phyloP scores from a whole-genome alignment of 2,797 vertebrate species.

The Acipenser oxyrinchus region DNA sequence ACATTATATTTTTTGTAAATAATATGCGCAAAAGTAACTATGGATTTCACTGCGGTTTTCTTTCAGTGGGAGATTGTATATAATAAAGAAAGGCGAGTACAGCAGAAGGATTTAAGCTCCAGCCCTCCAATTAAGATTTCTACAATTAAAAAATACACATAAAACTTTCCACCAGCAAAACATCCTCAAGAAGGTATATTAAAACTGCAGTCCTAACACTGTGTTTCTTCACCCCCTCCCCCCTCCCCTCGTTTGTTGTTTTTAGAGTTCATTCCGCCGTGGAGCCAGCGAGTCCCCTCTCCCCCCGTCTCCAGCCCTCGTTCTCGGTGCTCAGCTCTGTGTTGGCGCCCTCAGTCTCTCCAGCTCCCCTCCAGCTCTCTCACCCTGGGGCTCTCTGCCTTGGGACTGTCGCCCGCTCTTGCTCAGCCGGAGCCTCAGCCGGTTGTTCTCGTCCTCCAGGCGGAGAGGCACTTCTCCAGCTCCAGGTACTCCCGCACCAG shows the following conservation, averaged over 20 bases:
- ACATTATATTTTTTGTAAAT: no score
- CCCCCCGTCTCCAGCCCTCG: slow-evolving; percentile 49
- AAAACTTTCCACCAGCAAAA: neutral
- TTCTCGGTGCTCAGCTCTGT: slow-evolving; percentile 65
- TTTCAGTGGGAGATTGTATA: no score
- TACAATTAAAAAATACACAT: neutral
- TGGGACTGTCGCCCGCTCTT: slow-evolving; percentile 49
- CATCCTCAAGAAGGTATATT: no score
- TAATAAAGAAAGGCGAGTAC: no score
- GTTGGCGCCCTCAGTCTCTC: slow-evolving; percentile 76
- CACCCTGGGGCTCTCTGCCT: slow-evolving; percentile 44
- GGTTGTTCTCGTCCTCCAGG: slow-evolving; percentile 91
- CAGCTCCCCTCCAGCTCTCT: slow-evolving; percentile 74
- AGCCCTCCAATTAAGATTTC: no score
- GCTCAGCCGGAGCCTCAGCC: slow-evolving; percentile 58
- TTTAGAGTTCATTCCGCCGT: slow-evolving; percentile 25
- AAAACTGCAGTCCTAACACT: no score
- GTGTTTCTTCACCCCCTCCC: no score
- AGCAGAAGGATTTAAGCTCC: no score
- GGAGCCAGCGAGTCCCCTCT: slow-evolving; percentile 40
- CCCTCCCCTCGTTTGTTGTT: no score
- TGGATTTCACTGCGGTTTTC: no score
- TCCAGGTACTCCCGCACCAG: slow-evolving; percentile 91
- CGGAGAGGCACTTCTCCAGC: slow-evolving; percentile 96
- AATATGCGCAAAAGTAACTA: no score